These are phyloP conservation scores for Notarius lentiginosus DNA, from an alignment of 2,113 vertebrate species.

Conservation along the genomic window DNA sequence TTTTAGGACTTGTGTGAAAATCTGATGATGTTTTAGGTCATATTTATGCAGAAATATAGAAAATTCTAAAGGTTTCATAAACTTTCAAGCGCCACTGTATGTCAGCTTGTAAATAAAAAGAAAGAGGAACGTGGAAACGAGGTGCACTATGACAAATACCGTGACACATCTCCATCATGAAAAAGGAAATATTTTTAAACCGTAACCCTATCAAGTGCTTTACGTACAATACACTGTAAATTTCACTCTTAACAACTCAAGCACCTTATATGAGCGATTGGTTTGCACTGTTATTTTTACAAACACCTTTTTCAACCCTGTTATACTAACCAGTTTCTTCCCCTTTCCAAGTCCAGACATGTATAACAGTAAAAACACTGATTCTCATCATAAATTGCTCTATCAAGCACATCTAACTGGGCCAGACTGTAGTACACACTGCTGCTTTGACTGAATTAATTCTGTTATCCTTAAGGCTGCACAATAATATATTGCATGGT, in stretches of 20 bases:
- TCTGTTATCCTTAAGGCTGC: neutral
- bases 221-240: conserved; percentile 9
- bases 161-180: neutral
- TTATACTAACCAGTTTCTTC: neutral
- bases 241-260: conserved; percentile 16
- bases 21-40: too few relatives aligned
- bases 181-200: conserved; percentile 14
- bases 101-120: too few relatives aligned
- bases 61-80: too few relatives aligned
- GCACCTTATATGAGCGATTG: neutral
- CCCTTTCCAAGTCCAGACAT: neutral
- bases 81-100: too few relatives aligned
- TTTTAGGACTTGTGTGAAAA: too few relatives aligned
- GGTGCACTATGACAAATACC: conserved; percentile 10
- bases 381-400: neutral
- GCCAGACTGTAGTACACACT: neutral
- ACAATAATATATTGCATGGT: conserved; percentile 9
- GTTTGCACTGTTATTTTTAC: conserved; percentile 14
- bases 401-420: neutral
- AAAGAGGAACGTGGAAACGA: neutral
- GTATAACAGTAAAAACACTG: neutral
- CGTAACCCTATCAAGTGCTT: conserved; percentile 2
- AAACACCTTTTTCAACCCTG: neutral
- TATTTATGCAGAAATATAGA: too few relatives aligned
- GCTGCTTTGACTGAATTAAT: neutral